phyloP scores from a whole-genome alignment of 2,888 invertebrate genomes.

The Lasioglossum oenotherae region DNA sequence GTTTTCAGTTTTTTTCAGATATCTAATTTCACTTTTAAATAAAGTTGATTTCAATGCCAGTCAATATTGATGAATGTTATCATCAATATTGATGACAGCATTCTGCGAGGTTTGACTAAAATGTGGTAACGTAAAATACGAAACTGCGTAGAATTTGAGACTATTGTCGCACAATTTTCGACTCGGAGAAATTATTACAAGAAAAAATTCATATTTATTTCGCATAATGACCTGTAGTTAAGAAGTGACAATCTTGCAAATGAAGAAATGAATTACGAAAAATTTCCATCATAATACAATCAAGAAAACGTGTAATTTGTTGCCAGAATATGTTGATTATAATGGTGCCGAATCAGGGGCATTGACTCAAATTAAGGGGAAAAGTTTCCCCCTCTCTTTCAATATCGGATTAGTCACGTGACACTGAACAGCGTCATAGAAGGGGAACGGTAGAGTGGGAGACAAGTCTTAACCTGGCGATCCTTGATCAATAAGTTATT shows the following conservation, averaged over 20 bases:
- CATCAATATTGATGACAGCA: not conserved
- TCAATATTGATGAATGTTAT: not conserved
- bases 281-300: not conserved
- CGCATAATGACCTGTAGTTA: not conserved
- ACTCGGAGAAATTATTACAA: too few species aligned
- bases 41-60: not conserved
- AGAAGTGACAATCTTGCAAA: not conserved
- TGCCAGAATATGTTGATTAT: too few species aligned
- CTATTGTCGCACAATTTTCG: not conserved
- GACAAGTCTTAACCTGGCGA: too few species aligned
- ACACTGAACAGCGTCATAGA: too few species aligned
- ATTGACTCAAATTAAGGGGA: too few species aligned
- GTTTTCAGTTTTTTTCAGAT: not conserved
- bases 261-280: not conserved
- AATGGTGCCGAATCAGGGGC: too few species aligned
- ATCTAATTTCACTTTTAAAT: not conserved
- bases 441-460: too few species aligned
- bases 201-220: not conserved
- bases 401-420: too few species aligned
- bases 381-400: too few species aligned
- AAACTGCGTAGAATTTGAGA: not conserved
- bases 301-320: too few species aligned
- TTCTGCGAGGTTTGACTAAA: not conserved
- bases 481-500: not conserved
- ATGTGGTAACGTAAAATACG: not conserved